Conservation (phyloP, 2,888 invertebrate genomes). For the Tetrapedia diversipes region DNA sequence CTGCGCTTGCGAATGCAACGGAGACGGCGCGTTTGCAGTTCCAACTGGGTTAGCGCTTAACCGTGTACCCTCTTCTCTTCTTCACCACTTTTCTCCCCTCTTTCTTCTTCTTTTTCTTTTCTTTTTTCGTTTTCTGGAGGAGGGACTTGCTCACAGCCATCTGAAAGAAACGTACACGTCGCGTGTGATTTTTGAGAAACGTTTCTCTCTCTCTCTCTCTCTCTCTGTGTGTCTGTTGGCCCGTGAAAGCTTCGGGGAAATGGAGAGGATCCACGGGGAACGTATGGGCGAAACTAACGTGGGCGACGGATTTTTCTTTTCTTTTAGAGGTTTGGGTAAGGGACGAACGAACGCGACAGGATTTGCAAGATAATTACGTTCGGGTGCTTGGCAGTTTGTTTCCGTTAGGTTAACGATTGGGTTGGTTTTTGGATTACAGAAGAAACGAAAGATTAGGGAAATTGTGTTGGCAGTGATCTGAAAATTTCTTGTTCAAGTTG, state of each 20-base stretch:
- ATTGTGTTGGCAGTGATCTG: too few species aligned
- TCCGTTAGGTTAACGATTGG: too few species aligned
- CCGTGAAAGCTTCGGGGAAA: neutral
- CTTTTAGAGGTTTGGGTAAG: too few species aligned
- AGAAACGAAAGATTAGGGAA: too few species aligned
- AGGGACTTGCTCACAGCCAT: neutral
- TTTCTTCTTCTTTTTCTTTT: neutral
- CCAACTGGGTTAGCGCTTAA: conserved; percentile 42
- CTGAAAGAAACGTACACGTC: neutral
- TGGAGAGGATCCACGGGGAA: neutral
- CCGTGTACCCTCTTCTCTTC: conserved; percentile 7
- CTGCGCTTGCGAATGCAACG: conserved; percentile 31
- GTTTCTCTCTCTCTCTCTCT: neutral
- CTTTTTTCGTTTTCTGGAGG: neutral
- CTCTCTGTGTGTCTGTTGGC: too few species aligned
- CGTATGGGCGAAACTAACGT: neutral
- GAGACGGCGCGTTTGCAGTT: conserved; percentile 31
- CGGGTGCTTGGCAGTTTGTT: too few species aligned
- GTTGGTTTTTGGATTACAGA: too few species aligned
- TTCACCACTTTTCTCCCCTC: neutral
- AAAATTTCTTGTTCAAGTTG: too few species aligned
- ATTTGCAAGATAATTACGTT: too few species aligned
- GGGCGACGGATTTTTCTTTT: neutral
- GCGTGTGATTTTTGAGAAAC: neutral
- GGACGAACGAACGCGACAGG: too few species aligned